Evolutionary conservation across 2,113 vertebrate species (phyloP), one percentile per base, ranked within the genome.

Genomic region (Varanus salvator): DNA sequence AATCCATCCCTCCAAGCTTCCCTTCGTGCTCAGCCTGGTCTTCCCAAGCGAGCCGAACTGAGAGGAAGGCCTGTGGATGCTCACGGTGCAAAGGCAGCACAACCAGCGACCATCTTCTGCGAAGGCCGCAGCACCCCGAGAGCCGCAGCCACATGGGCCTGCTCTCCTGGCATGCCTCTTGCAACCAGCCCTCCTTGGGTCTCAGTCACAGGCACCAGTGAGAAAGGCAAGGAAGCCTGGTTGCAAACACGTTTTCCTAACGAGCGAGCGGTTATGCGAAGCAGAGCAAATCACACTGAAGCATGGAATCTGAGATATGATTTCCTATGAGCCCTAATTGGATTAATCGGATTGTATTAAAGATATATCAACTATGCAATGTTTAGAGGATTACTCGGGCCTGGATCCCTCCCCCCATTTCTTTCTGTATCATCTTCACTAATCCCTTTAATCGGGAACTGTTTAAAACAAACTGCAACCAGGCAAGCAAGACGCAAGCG

Each of bases 271-370:
- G 54, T 44, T 44, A 44, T 44, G 80, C 89, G 0, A 0, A 27
- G 74, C 87, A 57, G 77, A 76, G 12, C 92, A 50, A 6, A 64
- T 81, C 85, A 75, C 93, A 91, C 0, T 34, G 87, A 91, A 87
- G 87, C 90, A 4, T 87, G 92, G 90, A 92, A 94, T 94, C 82
- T 91, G 66, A 94, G 94, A 93, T 92, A 88, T 0, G 80, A 91
- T 93, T 95, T 95, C 92, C 95, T 91, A 91, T 90, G 54, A 88
- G 1, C 23, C 52, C 86, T 96, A 96, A 97, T 96, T 97, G 96
- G 96, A 97, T 97, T 97, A 96, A 90, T 83, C 89, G 91, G 94
- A 93, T 96, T 96, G 52, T 89, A 64, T 78, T 94, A 94, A 94
- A 89, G 92, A 93, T 90, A 8, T 27, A 91, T 92, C 94, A 94